These are phyloP conservation scores for Masnerella sp. DNA, from an alignment of 2,888 invertebrate genomes.

Conservation along the genomic window DNA sequence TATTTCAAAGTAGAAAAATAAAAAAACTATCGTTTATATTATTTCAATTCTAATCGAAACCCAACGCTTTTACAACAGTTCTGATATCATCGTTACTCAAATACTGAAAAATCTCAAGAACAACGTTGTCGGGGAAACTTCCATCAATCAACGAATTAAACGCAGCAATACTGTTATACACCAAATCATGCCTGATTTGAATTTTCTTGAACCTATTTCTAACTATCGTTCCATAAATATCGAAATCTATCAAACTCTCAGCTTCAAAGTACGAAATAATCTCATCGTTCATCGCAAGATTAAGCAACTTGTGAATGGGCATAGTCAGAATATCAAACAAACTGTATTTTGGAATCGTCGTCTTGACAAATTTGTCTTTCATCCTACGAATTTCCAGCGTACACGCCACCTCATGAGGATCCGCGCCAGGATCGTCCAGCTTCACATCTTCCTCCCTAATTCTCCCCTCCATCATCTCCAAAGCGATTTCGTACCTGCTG, in stretches of 20 bases:
- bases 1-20: no score
- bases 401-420: not conserved
- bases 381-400: not conserved
- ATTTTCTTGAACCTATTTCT: not conserved
- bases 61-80: not conserved
- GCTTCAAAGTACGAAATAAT: not conserved
- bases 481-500: not conserved
- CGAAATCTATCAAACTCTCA: not conserved
- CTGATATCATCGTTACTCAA: constrained; percentile 2
- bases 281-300: not conserved
- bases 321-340: not conserved
- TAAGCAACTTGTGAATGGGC: not conserved
- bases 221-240: not conserved
- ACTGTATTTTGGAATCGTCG: not conserved
- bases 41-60: no score
- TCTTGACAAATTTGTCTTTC: not conserved
- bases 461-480: not conserved
- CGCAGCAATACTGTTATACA: not conserved
- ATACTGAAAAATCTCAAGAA: not conserved
- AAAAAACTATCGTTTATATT: no score
- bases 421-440: not conserved
- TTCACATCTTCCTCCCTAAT: not conserved
- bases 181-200: not conserved
- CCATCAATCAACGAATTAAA: not conserved
- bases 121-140: constrained; percentile 4